These are phyloP conservation scores for Gymnoscopelus microlampas DNA, from an alignment of 2,797 vertebrate species.

Conservation along the genomic window DNA sequence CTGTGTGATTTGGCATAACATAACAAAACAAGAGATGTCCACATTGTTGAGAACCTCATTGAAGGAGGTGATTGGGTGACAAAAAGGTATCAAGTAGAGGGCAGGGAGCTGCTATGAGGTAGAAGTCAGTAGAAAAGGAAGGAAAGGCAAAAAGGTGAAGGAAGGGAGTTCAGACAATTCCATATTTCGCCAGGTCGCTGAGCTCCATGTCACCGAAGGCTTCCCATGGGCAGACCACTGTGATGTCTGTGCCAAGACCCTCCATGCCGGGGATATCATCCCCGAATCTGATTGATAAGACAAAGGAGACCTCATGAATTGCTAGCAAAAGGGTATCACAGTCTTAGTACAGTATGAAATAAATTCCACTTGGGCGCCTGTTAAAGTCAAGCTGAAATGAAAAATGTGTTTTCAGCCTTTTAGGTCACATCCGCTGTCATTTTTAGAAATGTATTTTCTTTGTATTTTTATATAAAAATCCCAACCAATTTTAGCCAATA, in stretches of 20 bases:
- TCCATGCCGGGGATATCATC: constrained; percentile 92
- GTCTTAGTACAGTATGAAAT: no score
- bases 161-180: constrained; percentile 63
- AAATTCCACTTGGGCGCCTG: no score
- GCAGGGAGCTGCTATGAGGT: no score
- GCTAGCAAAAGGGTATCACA: no score
- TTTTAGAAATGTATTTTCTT: no score
- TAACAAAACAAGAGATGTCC: constrained; percentile 14
- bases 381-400: no score
- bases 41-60: constrained; percentile 26
- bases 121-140: no score
- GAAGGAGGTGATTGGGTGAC: not conserved
- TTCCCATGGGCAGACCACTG: constrained; percentile 77
- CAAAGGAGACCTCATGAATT: not conserved
- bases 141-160: no score
- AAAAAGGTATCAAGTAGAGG: not conserved
- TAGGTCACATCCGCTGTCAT: no score
- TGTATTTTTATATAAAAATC: no score
- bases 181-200: constrained; percentile 73
- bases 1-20: constrained; percentile 27
- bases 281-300: constrained; percentile 78
- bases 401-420: no score
- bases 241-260: constrained; percentile 77
- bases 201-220: constrained; percentile 76
- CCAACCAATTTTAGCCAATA: no score